Evolutionary conservation across 2,113 vertebrate genomes (phyloP).

Genomic region (Haliaeetus leucogaster): DNA sequence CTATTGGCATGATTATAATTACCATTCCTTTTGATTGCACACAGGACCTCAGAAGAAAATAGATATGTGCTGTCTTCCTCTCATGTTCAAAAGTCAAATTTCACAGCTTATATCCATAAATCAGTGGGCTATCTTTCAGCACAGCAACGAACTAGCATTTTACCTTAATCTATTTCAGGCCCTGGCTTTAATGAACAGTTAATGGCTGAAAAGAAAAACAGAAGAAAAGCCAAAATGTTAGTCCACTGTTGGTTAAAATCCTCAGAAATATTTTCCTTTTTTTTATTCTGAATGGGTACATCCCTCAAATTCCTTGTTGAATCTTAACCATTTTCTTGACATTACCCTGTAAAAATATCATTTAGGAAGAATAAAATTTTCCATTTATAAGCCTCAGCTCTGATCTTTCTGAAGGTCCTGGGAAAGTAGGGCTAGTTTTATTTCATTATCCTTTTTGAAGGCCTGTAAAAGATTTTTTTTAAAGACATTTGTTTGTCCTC

Average conservation of each 20-base stretch:
- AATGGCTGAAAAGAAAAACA: neutral
- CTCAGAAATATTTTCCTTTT: neutral
- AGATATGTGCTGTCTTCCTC: neutral
- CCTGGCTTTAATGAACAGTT: neutral
- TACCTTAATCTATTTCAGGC: neutral
- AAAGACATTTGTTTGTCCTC: neutral
- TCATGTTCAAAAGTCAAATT: neutral
- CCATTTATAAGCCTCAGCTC: neutral
- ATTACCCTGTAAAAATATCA: neutral
- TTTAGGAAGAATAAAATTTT: neutral
- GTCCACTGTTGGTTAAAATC: neutral
- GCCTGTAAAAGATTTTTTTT: accelerated
- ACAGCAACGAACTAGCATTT: neutral
- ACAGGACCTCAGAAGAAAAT: neutral
- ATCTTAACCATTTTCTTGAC: neutral
- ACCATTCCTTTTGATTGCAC: neutral
- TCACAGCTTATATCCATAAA: neutral
- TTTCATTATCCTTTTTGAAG: neutral
- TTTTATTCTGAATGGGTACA: neutral
- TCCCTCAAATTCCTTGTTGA: neutral
- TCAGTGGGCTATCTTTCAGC: neutral
- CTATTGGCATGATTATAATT: neutral
- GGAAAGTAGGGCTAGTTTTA: neutral
- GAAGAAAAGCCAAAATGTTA: neutral
- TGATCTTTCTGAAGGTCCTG: neutral